phyloP scores from a whole-genome alignment of 2,113 vertebrate species.

The Hystrix brachyura region DNA sequence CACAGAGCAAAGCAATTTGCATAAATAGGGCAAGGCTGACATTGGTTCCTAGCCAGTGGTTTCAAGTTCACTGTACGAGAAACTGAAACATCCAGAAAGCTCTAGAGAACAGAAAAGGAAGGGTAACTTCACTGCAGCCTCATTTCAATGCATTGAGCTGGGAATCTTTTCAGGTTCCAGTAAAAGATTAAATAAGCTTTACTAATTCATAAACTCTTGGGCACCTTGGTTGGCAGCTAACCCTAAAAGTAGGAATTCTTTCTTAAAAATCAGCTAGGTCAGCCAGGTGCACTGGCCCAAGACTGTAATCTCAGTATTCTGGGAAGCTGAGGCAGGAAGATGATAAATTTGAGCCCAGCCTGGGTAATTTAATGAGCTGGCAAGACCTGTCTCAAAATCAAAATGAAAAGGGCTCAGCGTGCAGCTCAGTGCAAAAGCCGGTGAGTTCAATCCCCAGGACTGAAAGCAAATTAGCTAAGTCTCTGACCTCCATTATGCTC shows the following conservation, averaged over 20 bases:
- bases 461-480: background rate
- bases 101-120: background rate
- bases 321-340: background rate
- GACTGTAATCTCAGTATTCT: background rate
- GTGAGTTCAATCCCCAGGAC: no score
- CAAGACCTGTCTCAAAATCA: background rate
- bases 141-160: background rate
- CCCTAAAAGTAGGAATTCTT: background rate
- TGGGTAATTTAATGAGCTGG: background rate
- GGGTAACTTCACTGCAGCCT: background rate
- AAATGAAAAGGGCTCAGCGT: background rate
- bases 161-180: background rate
- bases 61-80: background rate
- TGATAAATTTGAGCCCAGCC: background rate
- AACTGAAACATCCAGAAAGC: background rate
- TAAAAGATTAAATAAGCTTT: slow-evolving; percentile 43
- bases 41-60: background rate
- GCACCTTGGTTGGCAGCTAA: no score
- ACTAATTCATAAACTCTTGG: background rate
- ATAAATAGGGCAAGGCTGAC: background rate
- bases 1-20: background rate
- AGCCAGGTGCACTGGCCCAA: background rate
- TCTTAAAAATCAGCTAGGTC: background rate
- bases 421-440: background rate
- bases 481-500: background rate